Evolutionary conservation across 2,113 vertebrate genomes (phyloP), one percentile per base, ranked within the genome.

Genomic region (Xenotilapia longispinis): DNA sequence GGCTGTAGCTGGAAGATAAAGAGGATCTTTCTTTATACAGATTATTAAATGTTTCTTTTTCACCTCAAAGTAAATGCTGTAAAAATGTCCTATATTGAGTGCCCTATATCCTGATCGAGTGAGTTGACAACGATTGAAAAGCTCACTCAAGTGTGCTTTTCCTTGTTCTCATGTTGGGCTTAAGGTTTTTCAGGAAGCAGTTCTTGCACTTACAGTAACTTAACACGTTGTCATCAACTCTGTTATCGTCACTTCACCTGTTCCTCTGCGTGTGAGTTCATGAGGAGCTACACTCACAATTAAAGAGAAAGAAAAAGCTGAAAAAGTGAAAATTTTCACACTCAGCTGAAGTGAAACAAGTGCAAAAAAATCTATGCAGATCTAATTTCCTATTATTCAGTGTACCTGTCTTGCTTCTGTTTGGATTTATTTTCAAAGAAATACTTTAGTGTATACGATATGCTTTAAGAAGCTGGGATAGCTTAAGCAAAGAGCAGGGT

Each of bases 11-110:
- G 17, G 26, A 78, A 3, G 15, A 13, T 33, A 28, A 75, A 49
- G 42, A 49, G 10, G 3, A 49, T 78, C 42, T 78, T 49, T 78
- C 73, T 78, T 78, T 33, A 33, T 51, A 8, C 45, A n/a, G 45
- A 31, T 78, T 45, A 31, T 78, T 75, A 75, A 75, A 75, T 12
- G 40, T 47, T 31, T 49, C 23, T 31, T 78, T 45, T 73, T 73
- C 40, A 17, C 68, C 21, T 73, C 21, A 26, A 15, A 45, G 5
- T 45, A 73, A 28, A 26, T 17, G 13, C 8, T 73, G 40, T 15
- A 45, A 73, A 45, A 73, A 73, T 5, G 23, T 45, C 40, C 14
- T 75, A 5, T 73, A 65, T 53, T 5, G 3, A 53, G 49, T 53
- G 49, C 4, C 9, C 40, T 42, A 13, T 13, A 42, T 42, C 40